A percentile compares a stretch with the other conserved stretches of the same genome.
These are phyloP conservation scores for Panopea generosa DNA, from an alignment of 2,888 invertebrate species.

Conservation along the genomic window DNA sequence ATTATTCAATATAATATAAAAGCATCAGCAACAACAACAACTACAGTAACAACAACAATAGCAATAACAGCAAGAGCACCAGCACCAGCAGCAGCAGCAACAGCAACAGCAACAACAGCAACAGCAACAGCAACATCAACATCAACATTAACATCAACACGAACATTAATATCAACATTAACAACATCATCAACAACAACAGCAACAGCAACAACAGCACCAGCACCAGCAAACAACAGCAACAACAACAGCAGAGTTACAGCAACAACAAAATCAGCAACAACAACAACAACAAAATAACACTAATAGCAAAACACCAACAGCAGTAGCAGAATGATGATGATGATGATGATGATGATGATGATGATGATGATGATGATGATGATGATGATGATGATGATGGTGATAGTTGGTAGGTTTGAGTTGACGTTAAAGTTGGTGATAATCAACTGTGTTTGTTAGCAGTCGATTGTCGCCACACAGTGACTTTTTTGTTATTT, in stretches of 20 bases:
- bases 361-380: slow-evolving; percentile 57
- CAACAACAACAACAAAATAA: background rate
- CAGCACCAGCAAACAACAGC: background rate
- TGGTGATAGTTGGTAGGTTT: too few relatives aligned
- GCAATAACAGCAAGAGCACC: background rate
- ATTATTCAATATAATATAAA: too few relatives aligned
- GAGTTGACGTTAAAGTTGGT: too few relatives aligned
- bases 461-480: too few relatives aligned
- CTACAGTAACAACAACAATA: too few relatives aligned
- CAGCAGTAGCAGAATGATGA: too few relatives aligned
- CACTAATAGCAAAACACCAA: background rate
- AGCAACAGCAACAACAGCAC: slow-evolving; percentile 1
- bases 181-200: too few relatives aligned
- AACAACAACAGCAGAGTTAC: background rate
- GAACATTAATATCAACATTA: slow-evolving; percentile 2
- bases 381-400: slow-evolving; percentile 33
- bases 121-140: background rate
- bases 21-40: slow-evolving; percentile 2
- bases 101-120: slow-evolving; percentile 2
- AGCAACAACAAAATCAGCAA: too few relatives aligned
- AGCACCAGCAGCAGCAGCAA: slow-evolving; percentile 1
- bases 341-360: slow-evolving; percentile 51
- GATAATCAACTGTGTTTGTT: too few relatives aligned
- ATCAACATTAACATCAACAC: slow-evolving; percentile 4
- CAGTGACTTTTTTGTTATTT: too few relatives aligned